phyloP scores from a whole-genome alignment of 2,113 vertebrate genomes.

The Neolamprologus devosi region DNA sequence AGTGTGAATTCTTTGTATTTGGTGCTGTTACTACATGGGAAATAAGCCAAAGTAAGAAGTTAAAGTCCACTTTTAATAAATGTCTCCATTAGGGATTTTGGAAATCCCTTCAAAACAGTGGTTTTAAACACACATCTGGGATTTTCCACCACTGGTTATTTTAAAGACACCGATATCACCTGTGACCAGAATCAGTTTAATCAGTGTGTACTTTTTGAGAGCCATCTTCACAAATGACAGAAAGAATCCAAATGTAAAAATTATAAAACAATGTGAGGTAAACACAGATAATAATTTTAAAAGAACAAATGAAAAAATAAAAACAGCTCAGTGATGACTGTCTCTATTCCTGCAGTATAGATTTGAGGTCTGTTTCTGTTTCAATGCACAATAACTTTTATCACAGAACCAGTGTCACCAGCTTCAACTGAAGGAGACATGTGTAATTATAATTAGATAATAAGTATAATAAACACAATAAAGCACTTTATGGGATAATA shows the following conservation, averaged over 20 bases:
- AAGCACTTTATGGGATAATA: not conserved
- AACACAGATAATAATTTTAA: not conserved
- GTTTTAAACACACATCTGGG: not conserved
- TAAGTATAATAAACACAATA: not conserved
- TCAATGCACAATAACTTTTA: not conserved
- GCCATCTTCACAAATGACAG: not conserved
- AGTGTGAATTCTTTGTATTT: conserved; percentile 3
- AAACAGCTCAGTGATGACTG: not conserved
- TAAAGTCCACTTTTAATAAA: not conserved
- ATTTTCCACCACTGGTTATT: not conserved
- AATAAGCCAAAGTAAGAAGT: not conserved
- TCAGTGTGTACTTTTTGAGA: not conserved
- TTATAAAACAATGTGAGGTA: not conserved
- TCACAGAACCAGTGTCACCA: not conserved
- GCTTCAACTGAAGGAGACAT: not conserved
- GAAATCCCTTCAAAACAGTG: not conserved
- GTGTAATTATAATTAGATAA: not conserved
- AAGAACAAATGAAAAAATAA: not conserved
- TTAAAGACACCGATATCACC: not conserved
- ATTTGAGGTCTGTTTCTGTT: not conserved
- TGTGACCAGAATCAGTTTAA: not conserved
- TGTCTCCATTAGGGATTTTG: not conserved
- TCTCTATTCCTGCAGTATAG: not conserved
- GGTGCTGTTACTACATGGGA: not conserved
- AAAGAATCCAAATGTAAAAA: not conserved